Conservation (phyloP, 2,113 vertebrate genomes). For the Proteles cristata region DNA sequence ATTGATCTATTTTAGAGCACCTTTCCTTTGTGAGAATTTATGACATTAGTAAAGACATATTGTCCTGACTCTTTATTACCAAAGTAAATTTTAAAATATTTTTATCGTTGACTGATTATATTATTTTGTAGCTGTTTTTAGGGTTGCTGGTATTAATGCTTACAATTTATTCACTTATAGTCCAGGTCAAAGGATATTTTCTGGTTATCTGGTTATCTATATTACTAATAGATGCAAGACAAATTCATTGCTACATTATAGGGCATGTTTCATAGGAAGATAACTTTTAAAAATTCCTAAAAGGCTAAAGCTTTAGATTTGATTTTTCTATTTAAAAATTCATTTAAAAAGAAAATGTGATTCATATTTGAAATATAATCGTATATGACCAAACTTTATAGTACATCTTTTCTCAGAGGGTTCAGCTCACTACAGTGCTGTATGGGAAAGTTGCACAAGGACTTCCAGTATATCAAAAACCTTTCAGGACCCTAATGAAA, state of each 20-base stretch:
- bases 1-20: neutral
- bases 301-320: neutral
- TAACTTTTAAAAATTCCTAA: neutral
- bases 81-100: neutral
- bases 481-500: neutral
- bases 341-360: neutral
- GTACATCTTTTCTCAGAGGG: neutral
- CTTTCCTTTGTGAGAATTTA: neutral
- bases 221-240: neutral
- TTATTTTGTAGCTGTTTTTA: neutral
- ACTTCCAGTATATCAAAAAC: neutral
- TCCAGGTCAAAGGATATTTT: neutral
- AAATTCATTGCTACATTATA: neutral
- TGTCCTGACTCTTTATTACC: neutral
- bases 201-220: neutral
- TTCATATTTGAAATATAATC: neutral
- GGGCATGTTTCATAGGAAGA: neutral
- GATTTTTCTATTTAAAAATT: neutral
- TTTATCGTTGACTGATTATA: neutral
- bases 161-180: neutral
- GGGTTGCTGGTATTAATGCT: neutral
- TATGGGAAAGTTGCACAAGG: neutral
- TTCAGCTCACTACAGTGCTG: neutral
- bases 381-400: neutral
- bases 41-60: neutral